phyloP scores from a whole-genome alignment of 2,888 invertebrate species.

The Drosophila putrida region DNA sequence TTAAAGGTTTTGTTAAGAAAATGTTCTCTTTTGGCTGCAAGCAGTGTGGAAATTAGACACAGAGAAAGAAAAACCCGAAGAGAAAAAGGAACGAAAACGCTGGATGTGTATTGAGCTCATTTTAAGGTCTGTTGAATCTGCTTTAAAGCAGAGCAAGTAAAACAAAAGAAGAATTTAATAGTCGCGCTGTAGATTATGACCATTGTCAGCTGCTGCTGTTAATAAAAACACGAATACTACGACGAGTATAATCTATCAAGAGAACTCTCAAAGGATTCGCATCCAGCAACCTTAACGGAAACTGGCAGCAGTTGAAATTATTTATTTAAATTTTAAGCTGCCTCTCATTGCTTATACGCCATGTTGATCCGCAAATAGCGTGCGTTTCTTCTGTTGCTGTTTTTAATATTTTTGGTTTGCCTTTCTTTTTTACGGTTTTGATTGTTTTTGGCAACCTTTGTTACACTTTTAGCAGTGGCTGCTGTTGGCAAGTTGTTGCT shows the following conservation, averaged over 20 bases:
- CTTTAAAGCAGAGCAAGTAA: conserved; percentile 9
- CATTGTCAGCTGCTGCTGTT: conserved; percentile 2
- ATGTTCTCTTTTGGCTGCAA: not conserved
- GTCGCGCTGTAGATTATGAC: conserved; percentile 2
- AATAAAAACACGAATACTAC: not conserved
- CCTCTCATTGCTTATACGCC: conserved; percentile 48
- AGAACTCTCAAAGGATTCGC: conserved; percentile 11
- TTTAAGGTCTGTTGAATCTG: conserved; percentile 3
- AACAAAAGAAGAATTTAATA: conserved; percentile 6
- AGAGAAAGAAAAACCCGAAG: not conserved
- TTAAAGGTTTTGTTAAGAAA: conserved; percentile 38
- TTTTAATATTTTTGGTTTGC: not conserved
- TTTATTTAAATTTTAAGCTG: conserved; percentile 27
- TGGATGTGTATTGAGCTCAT: not conserved
- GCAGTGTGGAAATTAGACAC: conserved; percentile 10
- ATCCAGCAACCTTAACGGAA: not conserved
- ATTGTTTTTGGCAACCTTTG: conserved; percentile 61
- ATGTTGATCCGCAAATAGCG: conserved; percentile 25
- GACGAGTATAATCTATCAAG: conserved; percentile 14
- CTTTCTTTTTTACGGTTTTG: conserved; percentile 34
- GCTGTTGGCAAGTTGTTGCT: conserved; percentile 33
- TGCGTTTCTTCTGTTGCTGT: conserved; percentile 3
- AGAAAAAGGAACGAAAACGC: conserved; percentile 12
- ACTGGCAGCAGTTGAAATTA: conserved; percentile 20
- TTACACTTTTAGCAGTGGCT: conserved; percentile 35